phyloP scores from a whole-genome alignment of 1,140 invertebrate species.

The Heliconius eleuchia region DNA sequence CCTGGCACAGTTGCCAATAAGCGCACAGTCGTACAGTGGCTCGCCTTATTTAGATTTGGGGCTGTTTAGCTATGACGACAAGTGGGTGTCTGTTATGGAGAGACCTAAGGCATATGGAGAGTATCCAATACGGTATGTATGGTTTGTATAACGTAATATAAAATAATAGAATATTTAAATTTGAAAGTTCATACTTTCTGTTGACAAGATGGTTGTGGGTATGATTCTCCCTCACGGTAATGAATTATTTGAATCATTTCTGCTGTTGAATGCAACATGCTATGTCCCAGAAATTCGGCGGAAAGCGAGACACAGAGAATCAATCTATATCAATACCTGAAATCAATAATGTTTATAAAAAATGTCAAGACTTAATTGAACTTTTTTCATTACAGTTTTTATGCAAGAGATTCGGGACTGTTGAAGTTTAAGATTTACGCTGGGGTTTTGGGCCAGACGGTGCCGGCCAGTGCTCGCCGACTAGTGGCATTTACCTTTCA shows the following conservation, averaged over 20 bases:
- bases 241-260: no score
- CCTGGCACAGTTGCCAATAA: constrained; percentile 95
- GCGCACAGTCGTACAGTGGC: constrained; percentile 95
- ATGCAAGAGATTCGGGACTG: constrained; percentile 92
- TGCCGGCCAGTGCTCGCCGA: constrained; percentile 83
- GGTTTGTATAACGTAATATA: background rate
- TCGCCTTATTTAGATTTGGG: constrained; percentile 96
- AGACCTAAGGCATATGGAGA: constrained; percentile 96
- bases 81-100: constrained; percentile 97
- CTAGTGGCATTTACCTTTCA: constrained; percentile 99
- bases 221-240: no score
- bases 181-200: no score
- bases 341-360: no score
- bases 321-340: no score
- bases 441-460: constrained; percentile 84
- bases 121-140: constrained; percentile 91
- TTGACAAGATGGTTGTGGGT: no score
- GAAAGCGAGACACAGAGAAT: no score
- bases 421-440: constrained; percentile 95
- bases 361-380: background rate
- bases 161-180: no score
- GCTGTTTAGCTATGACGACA: constrained; percentile 97
- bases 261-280: no score
- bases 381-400: constrained; percentile 86
- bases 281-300: no score